phyloP scores from a whole-genome alignment of 2,113 vertebrate species.

The Anguilla japonica region DNA sequence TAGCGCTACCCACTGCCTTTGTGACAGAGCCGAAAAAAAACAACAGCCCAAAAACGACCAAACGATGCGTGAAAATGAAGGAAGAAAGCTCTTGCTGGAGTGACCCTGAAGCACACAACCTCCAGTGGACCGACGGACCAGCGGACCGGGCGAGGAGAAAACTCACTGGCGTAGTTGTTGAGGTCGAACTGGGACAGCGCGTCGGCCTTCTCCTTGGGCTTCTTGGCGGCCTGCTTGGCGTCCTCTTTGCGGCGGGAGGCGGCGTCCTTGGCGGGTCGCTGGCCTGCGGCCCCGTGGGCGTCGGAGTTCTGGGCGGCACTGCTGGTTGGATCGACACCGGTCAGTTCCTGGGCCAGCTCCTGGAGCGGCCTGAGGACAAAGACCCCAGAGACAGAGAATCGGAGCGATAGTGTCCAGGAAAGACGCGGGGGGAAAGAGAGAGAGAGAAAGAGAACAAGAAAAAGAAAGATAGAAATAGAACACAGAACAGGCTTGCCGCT shows the following conservation, averaged over 20 bases:
- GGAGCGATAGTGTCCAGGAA: not conserved
- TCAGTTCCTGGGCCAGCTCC: slow-evolving; percentile 60
- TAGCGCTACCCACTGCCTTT: not conserved
- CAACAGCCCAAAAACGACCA: not conserved
- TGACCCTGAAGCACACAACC: not conserved
- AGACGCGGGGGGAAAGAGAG: not conserved
- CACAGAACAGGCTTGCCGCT: slow-evolving; percentile 5
- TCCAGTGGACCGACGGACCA: not conserved
- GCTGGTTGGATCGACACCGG: slow-evolving; percentile 56
- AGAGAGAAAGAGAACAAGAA: not conserved
- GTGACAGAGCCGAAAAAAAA: not conserved
- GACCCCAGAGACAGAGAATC: slow-evolving; percentile 1
- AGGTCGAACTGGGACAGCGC: slow-evolving; percentile 97
- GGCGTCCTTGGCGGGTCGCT: slow-evolving; percentile 78
- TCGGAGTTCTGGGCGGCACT: slow-evolving; percentile 71
- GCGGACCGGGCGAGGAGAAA: not conserved
- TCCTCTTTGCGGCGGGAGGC: slow-evolving; percentile 87
- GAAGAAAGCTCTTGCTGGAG: not conserved
- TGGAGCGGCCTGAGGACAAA: slow-evolving; percentile 66
- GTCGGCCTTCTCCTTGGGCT: slow-evolving; percentile 92
- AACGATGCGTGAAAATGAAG: not conserved
- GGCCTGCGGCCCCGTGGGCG: slow-evolving; percentile 56
- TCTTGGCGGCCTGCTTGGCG: slow-evolving; percentile 84
- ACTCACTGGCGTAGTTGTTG: slow-evolving; percentile 98
- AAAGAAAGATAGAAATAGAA: not conserved